These are phyloP conservation scores for Clarias laeviceps DNA, from an alignment of 2,797 vertebrate species.

Conservation along the genomic window DNA sequence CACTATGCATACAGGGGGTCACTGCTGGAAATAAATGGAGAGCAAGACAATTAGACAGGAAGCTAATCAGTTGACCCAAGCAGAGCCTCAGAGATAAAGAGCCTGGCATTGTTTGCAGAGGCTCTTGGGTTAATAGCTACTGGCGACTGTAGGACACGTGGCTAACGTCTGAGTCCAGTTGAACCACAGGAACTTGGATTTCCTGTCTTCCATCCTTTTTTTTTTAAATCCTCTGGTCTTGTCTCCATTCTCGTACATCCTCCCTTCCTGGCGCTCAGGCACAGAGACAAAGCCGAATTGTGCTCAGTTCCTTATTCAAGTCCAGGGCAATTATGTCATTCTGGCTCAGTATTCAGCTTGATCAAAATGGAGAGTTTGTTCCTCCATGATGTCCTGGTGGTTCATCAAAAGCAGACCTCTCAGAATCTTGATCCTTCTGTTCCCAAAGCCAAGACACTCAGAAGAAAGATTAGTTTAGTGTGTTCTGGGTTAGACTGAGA, in stretches of 20 bases:
- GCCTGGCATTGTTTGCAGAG: conserved; percentile 68
- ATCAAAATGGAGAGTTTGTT: conserved; percentile 54
- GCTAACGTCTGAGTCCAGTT: conserved; percentile 59
- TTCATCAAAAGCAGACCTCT: conserved; percentile 43
- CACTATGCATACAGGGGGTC: conserved; percentile 38
- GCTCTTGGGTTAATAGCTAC: conserved; percentile 70
- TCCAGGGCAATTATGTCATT: conserved; percentile 53
- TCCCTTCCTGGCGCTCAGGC: conserved; percentile 73
- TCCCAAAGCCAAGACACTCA: conserved; percentile 19
- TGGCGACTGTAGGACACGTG: conserved; percentile 68
- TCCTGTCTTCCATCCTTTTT: conserved; percentile 59
- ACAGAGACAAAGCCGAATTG: conserved; percentile 71
- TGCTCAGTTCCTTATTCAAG: conserved; percentile 51
- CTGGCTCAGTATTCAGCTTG: conserved; percentile 44
- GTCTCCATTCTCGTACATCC: conserved; percentile 69
- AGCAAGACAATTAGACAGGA: conserved; percentile 65
- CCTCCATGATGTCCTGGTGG: conserved; percentile 24
- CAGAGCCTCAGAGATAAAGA: conserved; percentile 77
- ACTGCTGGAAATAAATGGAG: conserved; percentile 60
- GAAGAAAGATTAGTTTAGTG: conserved; percentile 1
- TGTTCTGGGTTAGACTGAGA: not conserved
- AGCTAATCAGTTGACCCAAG: conserved; percentile 76
- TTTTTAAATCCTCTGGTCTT: conserved; percentile 64
- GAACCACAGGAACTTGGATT: conserved; percentile 58
- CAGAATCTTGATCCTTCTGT: conserved; percentile 1